phyloP scores from a whole-genome alignment of 2,797 vertebrate species.

The Anableps anableps region DNA sequence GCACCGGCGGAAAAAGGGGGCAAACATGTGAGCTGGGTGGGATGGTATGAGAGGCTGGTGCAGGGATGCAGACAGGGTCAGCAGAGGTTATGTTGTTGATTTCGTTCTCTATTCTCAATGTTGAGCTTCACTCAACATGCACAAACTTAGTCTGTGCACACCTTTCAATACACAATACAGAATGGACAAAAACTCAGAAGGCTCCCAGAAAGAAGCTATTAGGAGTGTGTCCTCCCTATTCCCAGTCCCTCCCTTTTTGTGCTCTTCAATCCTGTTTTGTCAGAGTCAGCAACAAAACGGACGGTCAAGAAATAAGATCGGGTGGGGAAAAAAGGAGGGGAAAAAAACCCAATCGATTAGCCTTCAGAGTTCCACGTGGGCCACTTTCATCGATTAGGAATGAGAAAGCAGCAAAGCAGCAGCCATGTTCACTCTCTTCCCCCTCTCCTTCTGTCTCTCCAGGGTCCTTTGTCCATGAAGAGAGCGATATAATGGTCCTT shows the following conservation, averaged over 20 bases:
- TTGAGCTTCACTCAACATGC: conserved; percentile 23
- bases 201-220: conserved; percentile 66
- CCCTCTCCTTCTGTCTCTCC: conserved; percentile 66
- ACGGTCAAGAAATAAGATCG: conserved; percentile 73
- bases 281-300: conserved; percentile 86
- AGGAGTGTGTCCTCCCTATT: conserved; percentile 55
- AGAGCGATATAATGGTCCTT: conserved; percentile 84
- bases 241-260: conserved; percentile 50
- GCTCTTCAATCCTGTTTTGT: conserved; percentile 73
- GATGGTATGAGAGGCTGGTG: conserved; percentile 28
- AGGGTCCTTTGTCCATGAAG: conserved; percentile 84
- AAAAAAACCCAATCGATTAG: conserved; percentile 84
- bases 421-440: conserved; percentile 62
- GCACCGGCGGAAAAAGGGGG: conserved; percentile 47
- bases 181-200: conserved; percentile 39
- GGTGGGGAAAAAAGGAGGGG: conserved; percentile 21
- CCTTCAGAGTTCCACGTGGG: conserved; percentile 84
- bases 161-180: conserved; percentile 1
- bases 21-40: conserved; percentile 56
- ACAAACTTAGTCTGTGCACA: conserved; percentile 15
- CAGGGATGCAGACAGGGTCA: conserved; percentile 67
- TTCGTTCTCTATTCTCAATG: conserved; percentile 58
- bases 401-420: conserved; percentile 74
- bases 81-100: conserved; percentile 61
- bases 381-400: conserved; percentile 83